A percentile compares a stretch with the other conserved stretches of the same genome.
phyloP scores from a whole-genome alignment of 2,113 vertebrate species.

The Pipra filicauda region DNA sequence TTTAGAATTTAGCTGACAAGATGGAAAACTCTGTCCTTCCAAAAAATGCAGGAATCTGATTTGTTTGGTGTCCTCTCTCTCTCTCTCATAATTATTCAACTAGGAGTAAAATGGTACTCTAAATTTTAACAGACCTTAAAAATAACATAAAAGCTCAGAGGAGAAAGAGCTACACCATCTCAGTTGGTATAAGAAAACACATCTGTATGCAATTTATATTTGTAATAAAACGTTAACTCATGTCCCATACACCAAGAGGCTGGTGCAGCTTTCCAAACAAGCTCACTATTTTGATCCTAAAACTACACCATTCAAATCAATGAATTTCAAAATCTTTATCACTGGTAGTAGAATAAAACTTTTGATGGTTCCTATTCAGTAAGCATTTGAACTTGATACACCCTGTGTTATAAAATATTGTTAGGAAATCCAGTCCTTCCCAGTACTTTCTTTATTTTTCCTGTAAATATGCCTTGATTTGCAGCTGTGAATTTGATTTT shows the following conservation, averaged over 20 bases:
- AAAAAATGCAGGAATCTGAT: not conserved
- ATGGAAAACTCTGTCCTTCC: not conserved
- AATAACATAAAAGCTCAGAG: not conserved
- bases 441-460: not conserved
- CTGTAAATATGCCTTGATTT: not conserved
- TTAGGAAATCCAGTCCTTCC: not conserved
- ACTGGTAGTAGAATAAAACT: not conserved
- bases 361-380: not conserved
- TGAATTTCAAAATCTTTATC: not conserved
- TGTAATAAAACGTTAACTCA: not conserved
- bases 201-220: not conserved
- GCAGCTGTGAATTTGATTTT: not conserved
- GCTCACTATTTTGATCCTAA: not conserved
- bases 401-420: not conserved
- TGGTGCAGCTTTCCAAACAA: not conserved
- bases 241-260: not conserved
- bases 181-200: not conserved
- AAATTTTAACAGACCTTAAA: not conserved
- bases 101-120: not conserved
- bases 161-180: not conserved
- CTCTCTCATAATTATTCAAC: not conserved
- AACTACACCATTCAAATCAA: not conserved
- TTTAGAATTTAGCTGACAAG: not conserved
- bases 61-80: not conserved
- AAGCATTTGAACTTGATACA: not conserved